Base-by-base conservation (phyloP, 2,797 vertebrate species). In the Rhinichthys osculus region DNA sequence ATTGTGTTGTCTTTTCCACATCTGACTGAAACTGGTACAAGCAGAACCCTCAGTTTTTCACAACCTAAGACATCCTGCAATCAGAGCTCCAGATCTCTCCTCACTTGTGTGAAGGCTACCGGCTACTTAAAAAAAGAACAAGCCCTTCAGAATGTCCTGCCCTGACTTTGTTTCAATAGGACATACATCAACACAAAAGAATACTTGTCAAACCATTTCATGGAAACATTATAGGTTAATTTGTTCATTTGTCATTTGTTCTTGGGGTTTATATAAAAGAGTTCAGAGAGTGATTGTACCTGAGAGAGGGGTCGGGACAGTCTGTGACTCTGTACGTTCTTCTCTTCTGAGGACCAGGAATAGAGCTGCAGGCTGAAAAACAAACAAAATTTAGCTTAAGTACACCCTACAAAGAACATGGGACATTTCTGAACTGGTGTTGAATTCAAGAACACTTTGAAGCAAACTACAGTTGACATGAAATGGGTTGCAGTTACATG, bases 291-390 rank as follows among this genome's bases (percentile, higher is more conserved):
- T 7, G 85, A 86, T 92, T 93, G 23, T 90, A 96, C 95, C 96
- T 96, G 95, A 88, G 96, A 95, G 72, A 95, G 91, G 0, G 94
- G 93, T 89, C 95, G 92, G 81, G 95, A 94, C 86, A 95, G 88
- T 78, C 92, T 89, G 54, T 91, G 88, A 84, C 89, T 94, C 38
- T 81, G 78, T 21, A 86, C 33, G 14, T 30, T 85, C 89, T 90
- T 95, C 69, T 96, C 96, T 59, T 95, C 95, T 64, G 94, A 93
- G 79, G 95, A 95, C 95, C 94, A 96, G 17, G 94, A 93, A 30
- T 89, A 90, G 85, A 94, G 85, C 90, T 93, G 94, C 81, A 94
- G 83, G 90, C 96, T 96, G 66, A 3, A 90, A 92, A 14, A 83
- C 4, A 73, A 81, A 77, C 35, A 50, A 54, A 7, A 44, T 35